Evolutionary conservation across 1,140 invertebrate genomes (phyloP).

Genomic region (Pomacea maculata): DNA sequence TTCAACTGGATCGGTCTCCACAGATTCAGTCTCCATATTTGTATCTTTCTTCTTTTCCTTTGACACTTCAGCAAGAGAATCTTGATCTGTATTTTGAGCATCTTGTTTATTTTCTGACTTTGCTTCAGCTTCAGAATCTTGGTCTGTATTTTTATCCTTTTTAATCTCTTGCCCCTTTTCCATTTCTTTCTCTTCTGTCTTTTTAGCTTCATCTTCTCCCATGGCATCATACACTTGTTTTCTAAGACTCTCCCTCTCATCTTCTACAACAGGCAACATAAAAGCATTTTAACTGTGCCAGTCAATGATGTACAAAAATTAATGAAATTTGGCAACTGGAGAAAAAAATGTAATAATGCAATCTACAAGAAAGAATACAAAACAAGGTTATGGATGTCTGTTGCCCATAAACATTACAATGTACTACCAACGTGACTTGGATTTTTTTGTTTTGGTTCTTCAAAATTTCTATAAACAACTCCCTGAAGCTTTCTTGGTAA

Average conservation of each 20-base stretch:
- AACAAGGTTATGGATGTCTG: too few relatives aligned
- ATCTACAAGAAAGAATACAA: too few relatives aligned
- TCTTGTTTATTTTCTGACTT: conserved; percentile 11
- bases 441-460: too few relatives aligned
- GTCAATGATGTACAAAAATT: too few relatives aligned
- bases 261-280: conserved; percentile 12
- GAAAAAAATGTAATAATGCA: too few relatives aligned
- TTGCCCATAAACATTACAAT: too few relatives aligned
- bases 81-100: background rate
- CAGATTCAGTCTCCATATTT: conserved; percentile 27
- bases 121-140: conserved; percentile 22
- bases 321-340: too few relatives aligned
- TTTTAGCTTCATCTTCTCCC: conserved; percentile 35
- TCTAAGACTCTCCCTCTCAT: conserved; percentile 26
- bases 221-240: conserved; percentile 22
- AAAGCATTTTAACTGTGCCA: too few relatives aligned
- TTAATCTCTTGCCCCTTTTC: conserved; percentile 14
- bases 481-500: too few relatives aligned
- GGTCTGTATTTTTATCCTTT: conserved; percentile 20
- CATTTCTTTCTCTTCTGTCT: conserved; percentile 35
- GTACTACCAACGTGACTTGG: too few relatives aligned
- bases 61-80: conserved; percentile 25
- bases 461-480: too few relatives aligned
- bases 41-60: background rate
- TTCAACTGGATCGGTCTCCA: background rate